These are phyloP conservation scores for Campoletis raptor DNA, from an alignment of 2,888 invertebrate species.

Conservation along the genomic window DNA sequence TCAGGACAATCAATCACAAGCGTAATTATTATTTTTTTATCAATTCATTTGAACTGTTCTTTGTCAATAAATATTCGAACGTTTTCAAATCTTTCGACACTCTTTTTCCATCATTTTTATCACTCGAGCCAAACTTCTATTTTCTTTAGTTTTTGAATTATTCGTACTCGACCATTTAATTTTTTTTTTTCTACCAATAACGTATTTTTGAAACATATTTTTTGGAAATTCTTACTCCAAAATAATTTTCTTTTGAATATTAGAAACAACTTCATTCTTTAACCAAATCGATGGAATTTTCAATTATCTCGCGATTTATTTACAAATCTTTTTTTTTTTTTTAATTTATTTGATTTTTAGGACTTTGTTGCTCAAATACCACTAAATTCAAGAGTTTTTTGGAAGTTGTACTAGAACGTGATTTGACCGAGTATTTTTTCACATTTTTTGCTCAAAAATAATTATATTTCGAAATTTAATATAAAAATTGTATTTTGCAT, in stretches of 20 bases:
- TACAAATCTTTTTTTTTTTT: not conserved
- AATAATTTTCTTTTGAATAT: too few relatives aligned
- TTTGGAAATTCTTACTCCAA: not conserved
- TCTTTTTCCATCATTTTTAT: not conserved
- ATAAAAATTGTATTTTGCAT: too few relatives aligned
- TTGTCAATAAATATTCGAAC: not conserved
- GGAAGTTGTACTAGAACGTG: too few relatives aligned
- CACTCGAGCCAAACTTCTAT: not conserved
- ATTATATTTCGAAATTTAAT: too few relatives aligned
- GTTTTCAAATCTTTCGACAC: not conserved
- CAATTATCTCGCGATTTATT: not conserved
- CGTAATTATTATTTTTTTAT: slow-evolving; percentile 87
- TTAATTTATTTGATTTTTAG: not conserved
- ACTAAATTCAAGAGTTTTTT: too few relatives aligned
- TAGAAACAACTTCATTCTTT: too few relatives aligned
- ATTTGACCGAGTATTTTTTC: too few relatives aligned
- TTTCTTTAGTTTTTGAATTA: not conserved
- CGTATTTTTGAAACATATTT: not conserved
- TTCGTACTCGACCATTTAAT: not conserved
- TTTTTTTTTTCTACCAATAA: not conserved
- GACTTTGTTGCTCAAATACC: not conserved
- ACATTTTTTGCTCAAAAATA: too few relatives aligned
- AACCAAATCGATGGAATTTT: not conserved
- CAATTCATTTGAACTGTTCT: not conserved
- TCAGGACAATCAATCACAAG: slow-evolving; percentile 93